Conservation (phyloP, 2,888 invertebrate genomes). For the Liodrosophila aerea region DNA sequence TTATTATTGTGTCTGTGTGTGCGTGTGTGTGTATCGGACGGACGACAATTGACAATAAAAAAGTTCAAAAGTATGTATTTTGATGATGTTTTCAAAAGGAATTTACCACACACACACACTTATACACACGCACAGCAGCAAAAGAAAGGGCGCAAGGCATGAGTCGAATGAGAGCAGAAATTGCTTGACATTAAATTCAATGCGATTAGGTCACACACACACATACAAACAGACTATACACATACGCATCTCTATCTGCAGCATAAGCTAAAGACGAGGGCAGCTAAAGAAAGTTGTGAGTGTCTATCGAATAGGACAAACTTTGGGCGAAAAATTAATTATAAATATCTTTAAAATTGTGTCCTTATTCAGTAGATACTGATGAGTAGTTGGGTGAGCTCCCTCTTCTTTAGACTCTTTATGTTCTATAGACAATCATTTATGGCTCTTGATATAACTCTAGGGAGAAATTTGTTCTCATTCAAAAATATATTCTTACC, state of each 20-base stretch:
- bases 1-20: slow-evolving; percentile 46
- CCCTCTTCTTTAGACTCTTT: no score
- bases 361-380: no score
- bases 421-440: no score
- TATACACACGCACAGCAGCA: slow-evolving; percentile 14
- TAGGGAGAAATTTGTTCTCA: no score
- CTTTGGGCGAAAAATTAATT: no score
- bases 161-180: slow-evolving; percentile 49
- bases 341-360: no score
- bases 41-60: slow-evolving; percentile 68
- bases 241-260: background rate
- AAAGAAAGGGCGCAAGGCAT: slow-evolving; percentile 21
- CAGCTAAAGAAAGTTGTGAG: no score
- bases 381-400: no score
- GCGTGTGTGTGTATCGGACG: slow-evolving; percentile 39
- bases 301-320: no score
- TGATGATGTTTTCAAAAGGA: slow-evolving; percentile 61
- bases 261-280: background rate
- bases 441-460: no score
- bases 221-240: slow-evolving; percentile 12
- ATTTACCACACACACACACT: slow-evolving; percentile 46
- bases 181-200: slow-evolving; percentile 74
- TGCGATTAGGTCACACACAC: slow-evolving; percentile 66
- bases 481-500: no score
- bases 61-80: slow-evolving; percentile 72